A percentile compares a stretch with the other conserved stretches of the same genome.
Evolutionary conservation across 2,888 invertebrate species (phyloP).

Genomic region (Apamea epomidion): DNA sequence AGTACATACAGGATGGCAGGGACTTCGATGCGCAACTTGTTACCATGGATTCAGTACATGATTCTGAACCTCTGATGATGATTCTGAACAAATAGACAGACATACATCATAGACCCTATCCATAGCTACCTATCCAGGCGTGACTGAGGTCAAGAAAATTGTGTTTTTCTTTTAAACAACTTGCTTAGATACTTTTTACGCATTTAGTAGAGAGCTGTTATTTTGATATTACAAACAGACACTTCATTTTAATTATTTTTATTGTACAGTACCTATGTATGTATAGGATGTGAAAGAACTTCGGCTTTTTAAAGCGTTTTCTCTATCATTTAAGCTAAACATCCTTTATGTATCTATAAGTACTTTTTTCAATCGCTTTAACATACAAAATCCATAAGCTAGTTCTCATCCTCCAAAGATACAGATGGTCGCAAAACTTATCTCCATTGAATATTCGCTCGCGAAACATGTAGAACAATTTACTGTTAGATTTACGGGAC

Average conservation of each 20-base stretch:
- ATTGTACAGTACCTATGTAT: no score
- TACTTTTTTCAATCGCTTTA: no score
- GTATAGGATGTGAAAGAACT: not conserved
- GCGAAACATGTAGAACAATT: slow-evolving; percentile 49
- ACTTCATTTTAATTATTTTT: no score
- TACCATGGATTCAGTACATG: not conserved
- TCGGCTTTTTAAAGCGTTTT: not conserved
- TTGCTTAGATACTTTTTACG: no score
- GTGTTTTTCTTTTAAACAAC: no score
- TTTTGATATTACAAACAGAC: no score
- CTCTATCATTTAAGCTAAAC: not conserved
- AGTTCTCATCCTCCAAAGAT: not conserved
- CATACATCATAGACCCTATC: no score
- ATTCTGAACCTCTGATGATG: not conserved
- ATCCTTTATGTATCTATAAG: not conserved
- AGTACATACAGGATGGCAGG: not conserved
- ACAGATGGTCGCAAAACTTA: slow-evolving; percentile 46
- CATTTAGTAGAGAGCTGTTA: no score
- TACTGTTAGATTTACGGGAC: slow-evolving; percentile 48
- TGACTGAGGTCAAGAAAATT: no score
- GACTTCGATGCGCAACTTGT: not conserved
- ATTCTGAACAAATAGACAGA: no score
- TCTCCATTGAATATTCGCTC: slow-evolving; percentile 12
- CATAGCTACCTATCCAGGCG: no score
- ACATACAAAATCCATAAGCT: slow-evolving; percentile 2